These are phyloP conservation scores for Pedionomus torquatus DNA, from an alignment of 2,113 vertebrate species.

Conservation along the genomic window DNA sequence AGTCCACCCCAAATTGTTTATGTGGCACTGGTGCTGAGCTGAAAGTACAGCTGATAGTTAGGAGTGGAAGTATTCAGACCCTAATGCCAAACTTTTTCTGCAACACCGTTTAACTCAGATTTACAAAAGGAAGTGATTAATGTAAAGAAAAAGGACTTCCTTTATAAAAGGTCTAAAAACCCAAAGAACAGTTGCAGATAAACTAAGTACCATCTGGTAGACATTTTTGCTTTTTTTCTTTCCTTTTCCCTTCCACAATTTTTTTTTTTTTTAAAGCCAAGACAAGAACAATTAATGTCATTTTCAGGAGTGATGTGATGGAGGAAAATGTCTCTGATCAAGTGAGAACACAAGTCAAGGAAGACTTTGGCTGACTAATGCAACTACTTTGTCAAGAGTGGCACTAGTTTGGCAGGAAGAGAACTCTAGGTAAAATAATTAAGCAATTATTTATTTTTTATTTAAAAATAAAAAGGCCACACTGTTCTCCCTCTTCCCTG, in stretches of 20 bases:
- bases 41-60: background rate
- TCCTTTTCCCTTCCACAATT: background rate
- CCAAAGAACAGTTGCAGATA: background rate
- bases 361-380: background rate
- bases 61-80: background rate
- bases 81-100: background rate
- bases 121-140: background rate
- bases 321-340: background rate
- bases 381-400: background rate
- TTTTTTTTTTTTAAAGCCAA: background rate
- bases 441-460: background rate
- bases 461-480: background rate
- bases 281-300: constrained; percentile 10
- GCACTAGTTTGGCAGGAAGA: background rate
- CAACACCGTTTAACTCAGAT: background rate
- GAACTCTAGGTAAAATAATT: constrained; percentile 24
- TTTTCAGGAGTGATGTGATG: background rate
- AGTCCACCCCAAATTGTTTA: constrained; percentile 16
- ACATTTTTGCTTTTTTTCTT: background rate
- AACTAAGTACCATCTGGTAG: background rate
- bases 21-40: background rate
- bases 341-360: background rate
- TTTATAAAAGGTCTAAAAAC: background rate
- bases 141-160: background rate
- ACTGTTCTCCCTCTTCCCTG: background rate